Evolutionary conservation across 1,140 invertebrate genomes (phyloP).

Genomic region (Hyles vespertilio): DNA sequence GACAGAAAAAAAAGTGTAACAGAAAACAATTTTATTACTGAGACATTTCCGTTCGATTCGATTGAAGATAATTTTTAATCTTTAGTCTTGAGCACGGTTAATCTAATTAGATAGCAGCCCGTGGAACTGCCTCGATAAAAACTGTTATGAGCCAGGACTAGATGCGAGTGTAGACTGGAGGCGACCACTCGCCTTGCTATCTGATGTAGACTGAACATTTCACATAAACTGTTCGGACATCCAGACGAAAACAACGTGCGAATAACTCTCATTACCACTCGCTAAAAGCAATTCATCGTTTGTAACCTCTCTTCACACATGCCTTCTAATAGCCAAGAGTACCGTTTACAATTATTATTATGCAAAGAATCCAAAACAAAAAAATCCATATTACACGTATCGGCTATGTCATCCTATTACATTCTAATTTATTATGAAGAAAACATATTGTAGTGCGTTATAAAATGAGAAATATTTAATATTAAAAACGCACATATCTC

Average conservation of each 20-base stretch:
- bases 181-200: not conserved
- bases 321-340: too few species aligned
- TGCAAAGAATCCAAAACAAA: too few species aligned
- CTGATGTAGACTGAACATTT: too few species aligned
- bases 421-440: too few species aligned
- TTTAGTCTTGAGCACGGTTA: slow-evolving; percentile 30
- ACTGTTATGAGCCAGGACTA: slow-evolving; percentile 34
- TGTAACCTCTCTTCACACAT: not conserved
- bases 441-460: too few species aligned
- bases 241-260: not conserved
- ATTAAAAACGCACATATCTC: too few species aligned
- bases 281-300: slow-evolving; percentile 11
- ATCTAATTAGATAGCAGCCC: slow-evolving; percentile 49
- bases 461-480: too few species aligned
- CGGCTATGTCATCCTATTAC: too few species aligned
- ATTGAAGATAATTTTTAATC: slow-evolving; percentile 46
- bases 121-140: slow-evolving; percentile 39
- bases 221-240: not conserved
- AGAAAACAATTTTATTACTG: slow-evolving; percentile 44
- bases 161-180: slow-evolving; percentile 9
- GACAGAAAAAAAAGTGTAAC: slow-evolving; percentile 41
- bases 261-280: slow-evolving; percentile 8
- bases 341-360: too few species aligned
- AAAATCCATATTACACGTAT: too few species aligned
- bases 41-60: slow-evolving; percentile 46